Evolutionary conservation across 1,140 invertebrate genomes (phyloP).

Genomic region (Samia ricini): DNA sequence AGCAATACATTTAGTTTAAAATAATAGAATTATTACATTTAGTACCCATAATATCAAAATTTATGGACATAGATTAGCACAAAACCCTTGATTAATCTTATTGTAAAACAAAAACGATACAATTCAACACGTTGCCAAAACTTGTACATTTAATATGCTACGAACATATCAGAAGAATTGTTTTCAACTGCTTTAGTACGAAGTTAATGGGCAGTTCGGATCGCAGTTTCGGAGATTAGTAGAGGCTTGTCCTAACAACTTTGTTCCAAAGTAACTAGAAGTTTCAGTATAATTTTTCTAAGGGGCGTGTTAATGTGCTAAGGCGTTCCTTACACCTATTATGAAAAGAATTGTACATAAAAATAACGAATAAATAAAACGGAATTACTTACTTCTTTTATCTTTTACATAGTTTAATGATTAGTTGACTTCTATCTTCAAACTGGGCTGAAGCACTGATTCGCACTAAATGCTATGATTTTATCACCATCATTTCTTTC

Average conservation of each 20-base stretch:
- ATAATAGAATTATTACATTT: too few species aligned
- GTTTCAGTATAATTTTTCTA: constrained; percentile 10
- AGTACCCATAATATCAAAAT: too few species aligned
- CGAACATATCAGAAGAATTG: neutral
- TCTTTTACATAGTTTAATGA: neutral
- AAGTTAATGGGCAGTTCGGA: constrained; percentile 4
- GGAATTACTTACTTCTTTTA: neutral
- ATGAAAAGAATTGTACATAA: neutral
- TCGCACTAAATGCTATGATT: too few species aligned
- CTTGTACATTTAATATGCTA: neutral
- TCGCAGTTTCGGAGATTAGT: constrained; percentile 9
- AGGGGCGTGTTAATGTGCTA: constrained; percentile 7
- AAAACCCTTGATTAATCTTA: too few species aligned
- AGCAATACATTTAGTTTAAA: too few species aligned
- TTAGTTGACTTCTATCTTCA: too few species aligned
- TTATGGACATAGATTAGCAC: too few species aligned
- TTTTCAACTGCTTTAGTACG: neutral
- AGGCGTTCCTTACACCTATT: neutral
- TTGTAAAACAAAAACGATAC: too few species aligned
- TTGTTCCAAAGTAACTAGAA: constrained; percentile 6
- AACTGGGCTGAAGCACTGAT: too few species aligned
- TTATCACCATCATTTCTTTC: too few species aligned
- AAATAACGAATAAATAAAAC: neutral
- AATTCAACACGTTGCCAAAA: too few species aligned
- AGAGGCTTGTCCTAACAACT: neutral